These are phyloP conservation scores for Eudasyphora cyanicolor DNA, from an alignment of 2,888 invertebrate species.

Conservation along the genomic window DNA sequence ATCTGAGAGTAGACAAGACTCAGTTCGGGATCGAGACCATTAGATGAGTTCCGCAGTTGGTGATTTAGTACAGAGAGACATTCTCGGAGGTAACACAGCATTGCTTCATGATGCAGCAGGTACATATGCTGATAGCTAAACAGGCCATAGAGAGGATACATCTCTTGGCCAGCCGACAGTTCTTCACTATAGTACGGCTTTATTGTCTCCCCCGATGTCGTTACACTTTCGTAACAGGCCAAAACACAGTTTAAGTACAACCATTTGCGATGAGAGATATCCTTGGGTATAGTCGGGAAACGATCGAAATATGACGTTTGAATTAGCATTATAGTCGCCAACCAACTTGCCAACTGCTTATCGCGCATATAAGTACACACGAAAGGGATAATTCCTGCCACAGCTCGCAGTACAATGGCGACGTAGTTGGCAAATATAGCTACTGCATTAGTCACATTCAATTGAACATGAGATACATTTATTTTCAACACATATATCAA, in stretches of 20 bases:
- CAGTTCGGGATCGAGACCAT: slow-evolving; percentile 41
- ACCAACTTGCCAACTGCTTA: no score
- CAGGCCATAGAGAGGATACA: slow-evolving; percentile 16
- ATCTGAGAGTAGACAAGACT: no score
- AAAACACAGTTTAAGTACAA: neutral
- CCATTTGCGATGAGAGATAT: neutral
- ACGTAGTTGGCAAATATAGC: neutral
- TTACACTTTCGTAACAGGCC: neutral
- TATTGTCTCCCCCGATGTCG: neutral
- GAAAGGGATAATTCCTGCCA: neutral
- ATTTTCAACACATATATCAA: no score
- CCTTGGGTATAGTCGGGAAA: no score
- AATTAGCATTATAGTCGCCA: no score
- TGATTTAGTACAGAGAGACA: no score
- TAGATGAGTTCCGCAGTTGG: slow-evolving; percentile 32
- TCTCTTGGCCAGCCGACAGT: neutral
- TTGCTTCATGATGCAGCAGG: slow-evolving; percentile 31
- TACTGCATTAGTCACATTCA: neutral
- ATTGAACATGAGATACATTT: neutral
- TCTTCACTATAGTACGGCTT: neutral
- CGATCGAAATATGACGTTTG: no score
- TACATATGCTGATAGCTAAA: slow-evolving; percentile 22
- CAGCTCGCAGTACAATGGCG: neutral
- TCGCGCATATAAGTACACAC: neutral
- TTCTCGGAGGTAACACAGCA: slow-evolving; percentile 41